A percentile compares a stretch with the other conserved stretches of the same genome.
Conservation (phyloP, 2,888 invertebrate genomes). For the Pristionchus exspectatus region DNA sequence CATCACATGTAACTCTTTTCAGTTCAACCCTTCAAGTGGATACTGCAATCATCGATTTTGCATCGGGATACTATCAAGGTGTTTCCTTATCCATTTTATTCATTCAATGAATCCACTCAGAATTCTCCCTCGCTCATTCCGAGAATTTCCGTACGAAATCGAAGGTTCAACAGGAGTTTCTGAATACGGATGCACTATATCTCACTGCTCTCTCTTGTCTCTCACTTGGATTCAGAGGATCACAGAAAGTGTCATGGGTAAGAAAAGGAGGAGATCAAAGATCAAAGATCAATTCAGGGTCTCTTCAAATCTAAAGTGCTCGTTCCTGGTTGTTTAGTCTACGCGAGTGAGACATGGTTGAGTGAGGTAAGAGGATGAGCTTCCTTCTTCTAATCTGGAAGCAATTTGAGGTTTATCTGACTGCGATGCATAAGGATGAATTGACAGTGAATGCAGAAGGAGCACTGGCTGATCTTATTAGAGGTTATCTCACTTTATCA, state of each 20-base stretch:
- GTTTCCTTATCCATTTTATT: not conserved
- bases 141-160: slow-evolving; percentile 67
- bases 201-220: slow-evolving; percentile 70
- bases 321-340: slow-evolving; percentile 88
- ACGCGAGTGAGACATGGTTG: slow-evolving; percentile 93
- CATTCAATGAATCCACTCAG: slow-evolving; percentile 56
- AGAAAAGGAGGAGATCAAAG: not conserved
- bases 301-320: slow-evolving; percentile 67
- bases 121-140: slow-evolving; percentile 68
- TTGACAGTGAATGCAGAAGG: slow-evolving; percentile 41
- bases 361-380: slow-evolving; percentile 84
- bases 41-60: slow-evolving; percentile 67
- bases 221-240: slow-evolving; percentile 58
- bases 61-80: slow-evolving; percentile 68
- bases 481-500: not conserved
- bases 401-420: slow-evolving; percentile 19
- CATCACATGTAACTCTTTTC: not conserved
- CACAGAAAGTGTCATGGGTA: slow-evolving; percentile 57
- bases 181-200: slow-evolving; percentile 74
- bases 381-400: not conserved
- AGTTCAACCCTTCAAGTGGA: slow-evolving; percentile 60
- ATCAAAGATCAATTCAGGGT: slow-evolving; percentile 51
- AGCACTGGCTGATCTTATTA: slow-evolving; percentile 24
- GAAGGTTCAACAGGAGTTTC: slow-evolving; percentile 68
- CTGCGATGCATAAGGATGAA: not conserved